phyloP scores from a whole-genome alignment of 2,888 invertebrate genomes.

The Drosophila silvestris region DNA sequence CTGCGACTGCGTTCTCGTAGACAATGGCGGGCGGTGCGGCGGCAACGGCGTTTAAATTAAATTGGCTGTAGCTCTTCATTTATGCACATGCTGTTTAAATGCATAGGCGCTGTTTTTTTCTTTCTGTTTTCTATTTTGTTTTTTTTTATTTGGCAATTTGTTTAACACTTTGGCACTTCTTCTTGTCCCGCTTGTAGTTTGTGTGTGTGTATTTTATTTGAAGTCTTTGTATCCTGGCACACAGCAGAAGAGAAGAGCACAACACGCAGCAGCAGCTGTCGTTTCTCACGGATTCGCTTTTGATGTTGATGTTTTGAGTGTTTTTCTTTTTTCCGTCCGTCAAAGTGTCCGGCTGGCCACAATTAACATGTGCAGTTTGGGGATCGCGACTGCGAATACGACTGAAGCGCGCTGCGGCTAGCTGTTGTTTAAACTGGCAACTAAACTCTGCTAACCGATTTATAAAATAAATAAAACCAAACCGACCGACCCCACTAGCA shows the following conservation, averaged over 20 bases:
- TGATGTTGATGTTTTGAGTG: slow-evolving; percentile 63
- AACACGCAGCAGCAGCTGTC: slow-evolving; percentile 75
- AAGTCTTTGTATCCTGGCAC: slow-evolving; percentile 41
- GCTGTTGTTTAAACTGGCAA: slow-evolving; percentile 68
- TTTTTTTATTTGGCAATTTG: slow-evolving; percentile 66
- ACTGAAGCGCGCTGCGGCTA: slow-evolving; percentile 65
- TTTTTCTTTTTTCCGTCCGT: slow-evolving; percentile 36
- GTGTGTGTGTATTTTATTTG: slow-evolving; percentile 42
- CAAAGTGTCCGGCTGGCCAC: slow-evolving; percentile 33
- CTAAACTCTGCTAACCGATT: slow-evolving; percentile 70
- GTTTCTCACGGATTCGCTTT: slow-evolving; percentile 78
- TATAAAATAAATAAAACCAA: slow-evolving; percentile 75
- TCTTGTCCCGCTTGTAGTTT: slow-evolving; percentile 33
- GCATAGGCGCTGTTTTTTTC: slow-evolving; percentile 26
- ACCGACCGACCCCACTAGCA: slow-evolving; percentile 62
- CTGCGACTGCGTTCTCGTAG: slow-evolving; percentile 73
- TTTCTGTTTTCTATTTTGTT: slow-evolving; percentile 2
- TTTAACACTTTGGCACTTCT: slow-evolving; percentile 74
- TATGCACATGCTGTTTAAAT: slow-evolving; percentile 72
- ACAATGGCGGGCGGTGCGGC: slow-evolving; percentile 69
- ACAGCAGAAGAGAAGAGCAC: slow-evolving; percentile 31
- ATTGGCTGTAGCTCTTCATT: slow-evolving; percentile 82
- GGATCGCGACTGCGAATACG: slow-evolving; percentile 45
- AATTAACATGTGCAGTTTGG: slow-evolving; percentile 32
- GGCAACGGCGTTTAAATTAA: slow-evolving; percentile 73